Evolutionary conservation across 2,888 invertebrate species (phyloP).

Genomic region (Noctua comes): DNA sequence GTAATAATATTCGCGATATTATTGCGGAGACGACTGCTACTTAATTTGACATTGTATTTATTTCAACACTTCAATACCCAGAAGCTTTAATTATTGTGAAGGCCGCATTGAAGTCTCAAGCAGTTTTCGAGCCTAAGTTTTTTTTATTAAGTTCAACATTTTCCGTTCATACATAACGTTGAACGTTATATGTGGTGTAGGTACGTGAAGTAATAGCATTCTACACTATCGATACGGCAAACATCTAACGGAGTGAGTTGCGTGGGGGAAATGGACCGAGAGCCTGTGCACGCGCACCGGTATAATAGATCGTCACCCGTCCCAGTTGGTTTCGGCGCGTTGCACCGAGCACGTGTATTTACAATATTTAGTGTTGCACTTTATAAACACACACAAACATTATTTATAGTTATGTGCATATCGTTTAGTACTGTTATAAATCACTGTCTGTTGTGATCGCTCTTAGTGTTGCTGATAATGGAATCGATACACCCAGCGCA

Average conservation of each 20-base stretch:
- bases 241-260: constrained; percentile 87
- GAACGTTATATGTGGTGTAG: constrained; percentile 47
- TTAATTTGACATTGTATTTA: not conserved
- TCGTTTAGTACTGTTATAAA: constrained; percentile 47
- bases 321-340: constrained; percentile 89
- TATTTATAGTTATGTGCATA: constrained; percentile 68
- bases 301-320: constrained; percentile 88
- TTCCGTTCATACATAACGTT: constrained; percentile 20
- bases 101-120: not conserved
- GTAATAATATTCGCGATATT: constrained; percentile 29
- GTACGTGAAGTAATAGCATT: constrained; percentile 71
- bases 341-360: constrained; percentile 87
- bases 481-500: constrained; percentile 68
- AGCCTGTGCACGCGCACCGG: constrained; percentile 87
- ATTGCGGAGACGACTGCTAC: constrained; percentile 19
- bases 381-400: constrained; percentile 63
- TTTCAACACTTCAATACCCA: not conserved
- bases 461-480: constrained; percentile 70
- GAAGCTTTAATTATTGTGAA: constrained; percentile 19
- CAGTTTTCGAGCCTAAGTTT: constrained; percentile 13
- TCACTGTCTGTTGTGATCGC: constrained; percentile 61
- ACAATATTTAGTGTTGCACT: constrained; percentile 78
- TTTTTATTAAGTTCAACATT: constrained; percentile 7
- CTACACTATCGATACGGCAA: constrained; percentile 78
- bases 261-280: constrained; percentile 90